These are phyloP conservation scores for Crypturellus tataupa DNA, from an alignment of 2,797 vertebrate genomes.

Conservation along the genomic window DNA sequence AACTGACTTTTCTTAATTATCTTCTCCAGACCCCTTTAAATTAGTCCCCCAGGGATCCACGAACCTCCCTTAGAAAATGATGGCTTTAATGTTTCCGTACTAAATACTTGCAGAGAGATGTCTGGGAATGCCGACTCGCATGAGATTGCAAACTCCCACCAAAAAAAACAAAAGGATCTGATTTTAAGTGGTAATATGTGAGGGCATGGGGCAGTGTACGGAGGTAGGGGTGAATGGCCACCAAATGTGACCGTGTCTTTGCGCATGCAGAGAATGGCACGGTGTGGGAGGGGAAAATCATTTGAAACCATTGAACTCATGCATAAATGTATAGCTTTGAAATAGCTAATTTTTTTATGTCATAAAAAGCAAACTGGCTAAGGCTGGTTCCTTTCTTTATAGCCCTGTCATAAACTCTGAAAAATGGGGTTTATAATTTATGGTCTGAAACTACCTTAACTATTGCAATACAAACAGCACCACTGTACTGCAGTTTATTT, in stretches of 20 bases:
- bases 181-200: neutral
- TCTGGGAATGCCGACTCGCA: conserved; percentile 1
- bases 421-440: conserved; percentile 65
- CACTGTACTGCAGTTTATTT: conserved; percentile 70
- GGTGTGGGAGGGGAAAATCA: conserved; percentile 2
- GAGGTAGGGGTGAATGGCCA: neutral
- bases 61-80: conserved; percentile 56
- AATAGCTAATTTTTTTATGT: conserved; percentile 62
- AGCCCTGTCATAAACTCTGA: conserved; percentile 51
- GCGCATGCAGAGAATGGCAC: neutral
- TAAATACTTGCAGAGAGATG: conserved; percentile 38
- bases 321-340: conserved; percentile 63
- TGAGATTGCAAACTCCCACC: neutral
- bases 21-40: conserved; percentile 57
- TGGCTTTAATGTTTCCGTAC: conserved; percentile 60
- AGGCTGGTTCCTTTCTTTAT: conserved; percentile 44
- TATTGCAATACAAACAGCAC: conserved; percentile 70
- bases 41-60: conserved; percentile 45
- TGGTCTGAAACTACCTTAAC: conserved; percentile 64
- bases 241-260: neutral
- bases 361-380: conserved; percentile 60
- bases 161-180: conserved; percentile 5
- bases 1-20: conserved; percentile 64
- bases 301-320: conserved; percentile 42
- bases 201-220: neutral